Percentiles rank a stretch among this genome's conserved stretches.
Evolutionary conservation across 2,888 invertebrate species (phyloP).

Genomic region (Drosophila vallismaia): DNA sequence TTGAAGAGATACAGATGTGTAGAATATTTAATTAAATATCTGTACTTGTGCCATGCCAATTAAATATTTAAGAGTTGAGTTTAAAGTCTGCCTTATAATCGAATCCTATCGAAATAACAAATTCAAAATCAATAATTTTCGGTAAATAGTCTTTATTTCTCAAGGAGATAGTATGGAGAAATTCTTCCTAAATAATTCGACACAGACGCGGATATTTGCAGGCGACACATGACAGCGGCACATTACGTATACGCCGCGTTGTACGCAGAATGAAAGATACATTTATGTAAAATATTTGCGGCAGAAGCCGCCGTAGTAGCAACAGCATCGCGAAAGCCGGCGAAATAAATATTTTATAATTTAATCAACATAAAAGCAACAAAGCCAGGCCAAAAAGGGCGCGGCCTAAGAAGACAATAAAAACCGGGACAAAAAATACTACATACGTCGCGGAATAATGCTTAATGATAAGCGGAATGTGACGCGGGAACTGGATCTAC

Average conservation of each 20-base stretch:
- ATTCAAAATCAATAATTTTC: background rate
- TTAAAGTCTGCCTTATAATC: too few relatives aligned
- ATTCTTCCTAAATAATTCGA: constrained; percentile 35
- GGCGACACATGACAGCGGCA: constrained; percentile 38
- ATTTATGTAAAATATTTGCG: constrained; percentile 56
- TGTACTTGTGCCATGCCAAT: too few relatives aligned
- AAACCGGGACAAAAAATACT: constrained; percentile 41
- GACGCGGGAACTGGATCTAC: constrained; percentile 11
- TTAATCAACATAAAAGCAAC: constrained; percentile 80
- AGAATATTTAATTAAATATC: too few relatives aligned
- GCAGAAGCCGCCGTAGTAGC: constrained; percentile 19
- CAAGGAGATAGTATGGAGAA: background rate
- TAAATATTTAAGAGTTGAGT: too few relatives aligned
- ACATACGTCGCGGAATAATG: constrained; percentile 76
- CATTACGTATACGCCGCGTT: constrained; percentile 59
- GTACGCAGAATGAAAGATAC: constrained; percentile 58
- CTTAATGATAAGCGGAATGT: constrained; percentile 70
- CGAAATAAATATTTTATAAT: constrained; percentile 78
- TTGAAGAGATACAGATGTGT: too few relatives aligned
- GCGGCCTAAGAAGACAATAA: constrained; percentile 61
- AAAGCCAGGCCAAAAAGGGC: constrained; percentile 57
- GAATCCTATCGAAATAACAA: too few relatives aligned
- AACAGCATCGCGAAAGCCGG: constrained; percentile 22
- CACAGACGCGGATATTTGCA: background rate
- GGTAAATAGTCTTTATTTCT: background rate